Base-by-base conservation (phyloP, 2,888 invertebrate species). In the Chymomyza fuscimana region DNA sequence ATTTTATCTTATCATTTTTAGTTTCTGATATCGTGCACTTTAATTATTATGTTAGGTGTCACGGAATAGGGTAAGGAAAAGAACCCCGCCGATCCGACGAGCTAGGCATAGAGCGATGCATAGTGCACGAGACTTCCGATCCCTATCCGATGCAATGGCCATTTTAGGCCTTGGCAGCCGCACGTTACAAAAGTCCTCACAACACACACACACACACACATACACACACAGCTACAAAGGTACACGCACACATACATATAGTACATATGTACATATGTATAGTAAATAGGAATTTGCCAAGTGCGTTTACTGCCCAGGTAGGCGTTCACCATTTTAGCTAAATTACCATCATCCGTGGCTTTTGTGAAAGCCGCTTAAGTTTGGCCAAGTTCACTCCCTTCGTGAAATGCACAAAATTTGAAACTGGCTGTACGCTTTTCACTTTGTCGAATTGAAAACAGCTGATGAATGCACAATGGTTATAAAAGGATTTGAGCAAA, bases 301-400 rank as follows among this genome's bases (percentile, higher is more conserved):
- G 86, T 88, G 84, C 84, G 88, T 84, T 86, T 77, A 76, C 78
- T 75, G 75, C 73, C 50, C 78, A 81, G 88, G 85, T 88, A 86
- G 85, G 88, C 85, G 88, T 88, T 76, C 68, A 80, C 82, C 80
- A 80, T 85, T 88, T 85, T 86, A 88, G 85, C 85, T 77, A 85
- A 85, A 85, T 85, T 85, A 87, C 85, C 80, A 72, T 79, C 81
- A 78, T 82, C 87, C 83, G 77, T 79, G 54, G 66, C 65, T 58
- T 16, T 22, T 54, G 62, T 54, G 71, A 81, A 84, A 88, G 84
- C 85, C 85, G 80, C 80, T 85, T 88, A 88, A 88, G 85, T 86
- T 25, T 58, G 22, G 16, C 25, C 58, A 58, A 58, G 25, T 5
- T 63, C 4, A 19, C 50, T 63, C 40, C 40, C 40, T 22, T 15